phyloP scores from a whole-genome alignment of 2,888 invertebrate species.

The Callyntrura guangdongensis region DNA sequence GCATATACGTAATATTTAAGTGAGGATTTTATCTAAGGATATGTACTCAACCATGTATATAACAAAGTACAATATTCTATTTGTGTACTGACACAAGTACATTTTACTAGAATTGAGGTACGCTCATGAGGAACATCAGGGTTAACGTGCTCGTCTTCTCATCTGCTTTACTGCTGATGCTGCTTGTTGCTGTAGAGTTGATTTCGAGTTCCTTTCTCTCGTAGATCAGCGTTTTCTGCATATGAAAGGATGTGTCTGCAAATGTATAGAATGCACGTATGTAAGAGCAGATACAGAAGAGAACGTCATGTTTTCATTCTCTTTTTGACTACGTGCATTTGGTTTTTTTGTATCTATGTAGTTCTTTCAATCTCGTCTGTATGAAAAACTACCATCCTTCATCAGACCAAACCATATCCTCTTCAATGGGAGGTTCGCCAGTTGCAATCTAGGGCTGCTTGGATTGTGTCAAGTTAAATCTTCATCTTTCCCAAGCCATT shows the following conservation, averaged over 20 bases:
- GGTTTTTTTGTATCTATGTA: constrained; percentile 60
- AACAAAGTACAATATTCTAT: not conserved
- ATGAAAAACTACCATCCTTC: constrained; percentile 67
- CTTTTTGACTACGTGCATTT: constrained; percentile 55
- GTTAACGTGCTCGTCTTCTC: constrained; percentile 83
- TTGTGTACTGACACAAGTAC: not conserved
- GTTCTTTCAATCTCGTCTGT: constrained; percentile 67
- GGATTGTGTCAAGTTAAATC: constrained; percentile 82
- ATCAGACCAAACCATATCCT: constrained; percentile 74
- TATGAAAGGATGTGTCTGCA: constrained; percentile 67
- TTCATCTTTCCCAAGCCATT: constrained; percentile 73
- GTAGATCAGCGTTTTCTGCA: constrained; percentile 48
- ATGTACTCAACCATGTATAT: no score
- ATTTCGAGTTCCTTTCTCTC: constrained; percentile 73
- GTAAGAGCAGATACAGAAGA: constrained; percentile 44
- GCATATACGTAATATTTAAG: not conserved
- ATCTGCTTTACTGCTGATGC: constrained; percentile 70
- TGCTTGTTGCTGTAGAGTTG: constrained; percentile 59
- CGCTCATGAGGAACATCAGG: constrained; percentile 78
- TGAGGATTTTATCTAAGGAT: not conserved
- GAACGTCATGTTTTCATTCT: constrained; percentile 75
- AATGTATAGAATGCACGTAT: constrained; percentile 25
- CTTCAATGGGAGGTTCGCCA: constrained; percentile 83
- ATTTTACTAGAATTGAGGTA: constrained; percentile 65
- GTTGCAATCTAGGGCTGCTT: constrained; percentile 84